Evolutionary conservation across 1,140 invertebrate genomes (phyloP).

Genomic region (Geopemphigus sp.): DNA sequence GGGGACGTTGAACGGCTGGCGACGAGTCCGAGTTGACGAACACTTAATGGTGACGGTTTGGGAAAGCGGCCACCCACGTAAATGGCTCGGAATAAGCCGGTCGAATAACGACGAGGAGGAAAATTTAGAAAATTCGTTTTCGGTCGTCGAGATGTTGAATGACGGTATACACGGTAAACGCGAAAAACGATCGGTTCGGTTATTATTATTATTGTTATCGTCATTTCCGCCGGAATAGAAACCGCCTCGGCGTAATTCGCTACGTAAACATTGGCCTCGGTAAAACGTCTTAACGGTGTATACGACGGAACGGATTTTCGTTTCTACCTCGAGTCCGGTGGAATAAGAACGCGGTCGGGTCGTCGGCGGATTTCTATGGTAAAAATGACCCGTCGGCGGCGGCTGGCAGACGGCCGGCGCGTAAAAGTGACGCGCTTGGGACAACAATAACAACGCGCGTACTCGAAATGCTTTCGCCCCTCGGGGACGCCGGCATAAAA

Average conservation of each 20-base stretch:
- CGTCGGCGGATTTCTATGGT: neutral
- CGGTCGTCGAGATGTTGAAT: too few relatives aligned
- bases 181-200: too few relatives aligned
- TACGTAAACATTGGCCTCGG: neutral
- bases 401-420: neutral
- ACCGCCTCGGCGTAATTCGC: neutral
- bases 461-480: constrained; percentile 2
- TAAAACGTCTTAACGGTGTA: neutral
- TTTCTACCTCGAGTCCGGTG: neutral
- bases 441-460: constrained; percentile 17
- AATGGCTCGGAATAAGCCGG: too few relatives aligned
- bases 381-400: neutral
- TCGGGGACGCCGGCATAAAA: neutral
- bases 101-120: too few relatives aligned
- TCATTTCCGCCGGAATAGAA: too few relatives aligned
- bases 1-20: too few relatives aligned
- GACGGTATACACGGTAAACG: too few relatives aligned
- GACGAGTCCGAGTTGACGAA: too few relatives aligned
- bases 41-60: too few relatives aligned
- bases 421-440: neutral
- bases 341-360: neutral
- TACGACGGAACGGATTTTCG: neutral
- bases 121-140: too few relatives aligned
- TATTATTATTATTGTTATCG: too few relatives aligned
- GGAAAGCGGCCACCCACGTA: too few relatives aligned